Percentiles rank a stretch among this genome's conserved stretches.
phyloP scores from a whole-genome alignment of 2,797 vertebrate species.

The Arrhamphus sclerolepis region DNA sequence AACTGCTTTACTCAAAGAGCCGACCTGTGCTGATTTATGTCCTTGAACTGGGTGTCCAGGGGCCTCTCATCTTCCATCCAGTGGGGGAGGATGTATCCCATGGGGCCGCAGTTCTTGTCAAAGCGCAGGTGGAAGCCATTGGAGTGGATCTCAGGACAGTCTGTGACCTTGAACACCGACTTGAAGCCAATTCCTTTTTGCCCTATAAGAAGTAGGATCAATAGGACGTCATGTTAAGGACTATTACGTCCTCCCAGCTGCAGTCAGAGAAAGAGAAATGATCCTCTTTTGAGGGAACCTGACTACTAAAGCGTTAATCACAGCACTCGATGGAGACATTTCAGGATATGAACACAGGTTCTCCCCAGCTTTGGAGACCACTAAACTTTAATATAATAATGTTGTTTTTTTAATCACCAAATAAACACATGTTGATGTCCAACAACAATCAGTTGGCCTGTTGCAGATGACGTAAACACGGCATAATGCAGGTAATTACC shows the following conservation, averaged over 20 bases:
- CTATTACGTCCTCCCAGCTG: too few relatives aligned
- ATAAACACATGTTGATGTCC: not conserved
- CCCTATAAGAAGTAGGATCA: slow-evolving; percentile 55
- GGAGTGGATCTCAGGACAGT: slow-evolving; percentile 85
- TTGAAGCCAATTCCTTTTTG: slow-evolving; percentile 87
- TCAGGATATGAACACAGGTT: too few relatives aligned
- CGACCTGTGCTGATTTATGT: slow-evolving; percentile 67
- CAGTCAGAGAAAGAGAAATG: too few relatives aligned
- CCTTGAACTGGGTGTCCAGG: slow-evolving; percentile 52
- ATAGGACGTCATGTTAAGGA: not conserved
- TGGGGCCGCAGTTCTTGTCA: slow-evolving; percentile 80
- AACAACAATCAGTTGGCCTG: not conserved
- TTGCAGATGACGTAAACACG: not conserved
- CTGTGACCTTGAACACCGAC: slow-evolving; percentile 85
- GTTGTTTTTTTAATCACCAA: too few relatives aligned
- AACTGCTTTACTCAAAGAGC: not conserved
- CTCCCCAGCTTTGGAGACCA: too few relatives aligned
- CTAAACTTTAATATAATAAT: too few relatives aligned
- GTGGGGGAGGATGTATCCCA: slow-evolving; percentile 86
- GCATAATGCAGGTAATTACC: slow-evolving; percentile 52
- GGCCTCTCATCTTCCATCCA: slow-evolving; percentile 76
- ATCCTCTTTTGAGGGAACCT: too few relatives aligned
- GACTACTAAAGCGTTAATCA: too few relatives aligned
- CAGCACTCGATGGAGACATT: too few relatives aligned
- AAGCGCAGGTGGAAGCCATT: slow-evolving; percentile 83